Percentiles rank a stretch among this genome's conserved stretches.
Evolutionary conservation across 1,140 invertebrate species (phyloP).

Genomic region (Mycetomoellerius zeteki): DNA sequence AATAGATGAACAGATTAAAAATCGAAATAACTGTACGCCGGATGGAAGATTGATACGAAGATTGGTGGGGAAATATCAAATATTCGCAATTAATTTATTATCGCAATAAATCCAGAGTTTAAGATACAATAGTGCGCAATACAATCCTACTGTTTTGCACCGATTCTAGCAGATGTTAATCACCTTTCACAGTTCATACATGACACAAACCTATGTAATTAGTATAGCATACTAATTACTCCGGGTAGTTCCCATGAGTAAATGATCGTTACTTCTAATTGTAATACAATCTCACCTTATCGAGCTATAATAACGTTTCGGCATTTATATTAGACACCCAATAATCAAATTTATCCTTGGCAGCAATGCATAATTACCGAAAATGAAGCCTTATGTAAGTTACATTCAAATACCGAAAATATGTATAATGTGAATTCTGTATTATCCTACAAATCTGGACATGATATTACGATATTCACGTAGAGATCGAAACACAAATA

Average conservation of each 20-base stretch:
- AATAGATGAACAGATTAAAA: neutral
- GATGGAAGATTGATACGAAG: too few species aligned
- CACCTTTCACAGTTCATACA: constrained; percentile 10
- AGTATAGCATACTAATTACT: neutral
- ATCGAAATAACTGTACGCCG: too few species aligned
- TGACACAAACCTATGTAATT: constrained; percentile 42
- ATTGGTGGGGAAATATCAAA: neutral
- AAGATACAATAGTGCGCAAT: neutral
- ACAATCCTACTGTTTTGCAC: neutral
- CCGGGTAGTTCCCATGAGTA: neutral
- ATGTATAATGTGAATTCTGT: neutral
- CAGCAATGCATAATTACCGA: neutral
- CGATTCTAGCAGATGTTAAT: constrained; percentile 25
- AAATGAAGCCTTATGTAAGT: constrained; percentile 11
- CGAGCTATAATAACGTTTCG: neutral
- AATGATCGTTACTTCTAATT: constrained; percentile 31
- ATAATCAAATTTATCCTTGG: constrained; percentile 40
- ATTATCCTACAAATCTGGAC: neutral
- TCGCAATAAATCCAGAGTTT: neutral
- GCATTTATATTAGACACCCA: neutral
- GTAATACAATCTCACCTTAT: constrained; percentile 24
- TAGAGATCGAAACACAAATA: constrained; percentile 21
- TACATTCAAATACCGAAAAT: constrained; percentile 19
- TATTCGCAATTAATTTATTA: constrained; percentile 23
- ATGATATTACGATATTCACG: constrained; percentile 7